Evolutionary conservation across 2,113 vertebrate species (phyloP), one percentile per base, ranked within the genome.

Genomic region (Gorilla gorilla): DNA sequence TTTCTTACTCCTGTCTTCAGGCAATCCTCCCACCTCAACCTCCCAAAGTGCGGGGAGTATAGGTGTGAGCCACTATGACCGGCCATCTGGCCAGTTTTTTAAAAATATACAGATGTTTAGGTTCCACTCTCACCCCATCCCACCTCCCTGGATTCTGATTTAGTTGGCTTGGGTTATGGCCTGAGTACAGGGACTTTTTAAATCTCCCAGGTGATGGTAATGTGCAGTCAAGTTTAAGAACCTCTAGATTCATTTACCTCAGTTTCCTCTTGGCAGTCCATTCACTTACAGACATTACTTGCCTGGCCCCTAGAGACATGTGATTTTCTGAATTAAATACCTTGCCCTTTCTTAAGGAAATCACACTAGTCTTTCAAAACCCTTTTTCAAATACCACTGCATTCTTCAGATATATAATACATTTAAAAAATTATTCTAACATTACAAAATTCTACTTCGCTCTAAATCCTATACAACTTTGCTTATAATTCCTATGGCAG

Each of bases 401-500:
- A 30, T 79, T 92, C 81, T 81, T 73, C 66, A 82, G 45, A 87
- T 82, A 55, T 6, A 50, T 61, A 90, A 59, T 38, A 88, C 11
- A 8, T 79, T 91, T 48, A 9, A 17, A 35, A 90, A 80, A 57
- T 38, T 57, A 17, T 89, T 85, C 64, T 52, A 57, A 83, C 78
- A 59, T 17, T 88, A 55, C 52, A 55, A 55, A 55, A 55, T 55
- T 55, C 52, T 27, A 25, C 18, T 30, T 96, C 81, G 38, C 38
- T 82, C 23, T 84, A 70, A 96, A 85, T 90, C 48, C 22, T 18
- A 64, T n/a, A 27, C 2, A 68, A 30, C 25, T 92, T 52, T 64
- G 79, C 95, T 94, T 87, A 50, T 75, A 35, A 72, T 64, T 95
- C 89, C 76, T 93, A 85, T 59, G 57, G 93, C 43, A 85, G 61